A percentile compares a stretch with the other conserved stretches of the same genome.
phyloP scores from a whole-genome alignment of 2,113 vertebrate genomes.

The Pollachius pollachius region DNA sequence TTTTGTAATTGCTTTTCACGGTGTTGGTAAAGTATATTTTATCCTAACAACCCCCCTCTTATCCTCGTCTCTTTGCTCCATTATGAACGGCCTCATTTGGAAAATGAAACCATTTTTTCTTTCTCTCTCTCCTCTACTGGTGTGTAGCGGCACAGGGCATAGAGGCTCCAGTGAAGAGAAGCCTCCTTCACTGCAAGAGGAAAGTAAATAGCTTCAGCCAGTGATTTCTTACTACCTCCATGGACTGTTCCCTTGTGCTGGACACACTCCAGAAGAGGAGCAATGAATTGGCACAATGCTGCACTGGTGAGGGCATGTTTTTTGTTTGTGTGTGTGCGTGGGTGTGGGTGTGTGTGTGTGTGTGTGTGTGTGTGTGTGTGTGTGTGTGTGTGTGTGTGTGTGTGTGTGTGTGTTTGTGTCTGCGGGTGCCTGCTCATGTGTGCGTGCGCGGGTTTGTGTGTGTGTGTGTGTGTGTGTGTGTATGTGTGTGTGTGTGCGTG shows the following conservation, averaged over 20 bases:
- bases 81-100: slow-evolving; percentile 1
- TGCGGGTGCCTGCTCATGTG: neutral
- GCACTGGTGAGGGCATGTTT: slow-evolving; percentile 10
- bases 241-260: slow-evolving; percentile 52
- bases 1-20: neutral
- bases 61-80: neutral
- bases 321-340: slow-evolving; percentile 14
- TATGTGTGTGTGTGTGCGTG: neutral
- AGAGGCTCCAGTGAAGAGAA: slow-evolving; percentile 41
- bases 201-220: slow-evolving; percentile 62
- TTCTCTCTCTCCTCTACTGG: slow-evolving; percentile 12
- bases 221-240: slow-evolving; percentile 57
- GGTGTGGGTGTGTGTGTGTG: neutral
- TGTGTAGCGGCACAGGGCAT: slow-evolving; percentile 32
- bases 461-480: neutral
- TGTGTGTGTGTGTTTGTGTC: neutral
- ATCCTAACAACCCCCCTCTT: neutral
- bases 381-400: neutral
- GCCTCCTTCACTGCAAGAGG: slow-evolving; percentile 34
- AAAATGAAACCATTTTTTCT: neutral
- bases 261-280: slow-evolving; percentile 40
- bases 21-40: neutral
- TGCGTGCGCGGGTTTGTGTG: neutral
- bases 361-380: neutral
- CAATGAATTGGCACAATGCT: slow-evolving; percentile 34